Conservation (phyloP, 2,113 vertebrate genomes). For the Zingel zingel region DNA sequence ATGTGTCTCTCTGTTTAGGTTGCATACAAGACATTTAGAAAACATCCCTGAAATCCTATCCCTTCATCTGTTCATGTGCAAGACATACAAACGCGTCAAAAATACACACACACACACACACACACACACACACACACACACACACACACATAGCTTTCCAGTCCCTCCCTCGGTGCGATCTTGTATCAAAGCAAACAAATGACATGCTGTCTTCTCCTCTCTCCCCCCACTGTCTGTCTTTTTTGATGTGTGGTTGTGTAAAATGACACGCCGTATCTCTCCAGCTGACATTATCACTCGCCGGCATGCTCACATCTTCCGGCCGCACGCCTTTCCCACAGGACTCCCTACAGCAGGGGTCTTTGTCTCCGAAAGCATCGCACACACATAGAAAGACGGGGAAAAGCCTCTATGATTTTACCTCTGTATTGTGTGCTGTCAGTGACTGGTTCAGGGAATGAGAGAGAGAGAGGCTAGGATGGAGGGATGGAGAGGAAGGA, state of each 20-base stretch:
- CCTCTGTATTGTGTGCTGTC: slow-evolving; percentile 71
- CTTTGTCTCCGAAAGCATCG: slow-evolving; percentile 83
- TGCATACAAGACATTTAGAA: slow-evolving; percentile 36
- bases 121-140: slow-evolving; percentile 38
- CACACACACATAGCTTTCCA: slow-evolving; percentile 46
- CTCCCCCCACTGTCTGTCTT: slow-evolving; percentile 74
- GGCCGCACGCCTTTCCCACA: slow-evolving; percentile 85
- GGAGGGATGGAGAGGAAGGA: slow-evolving; percentile 54
- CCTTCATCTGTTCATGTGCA: slow-evolving; percentile 40
- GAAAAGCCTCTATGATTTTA: slow-evolving; percentile 66
- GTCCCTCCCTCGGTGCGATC: slow-evolving; percentile 80
- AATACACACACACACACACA: slow-evolving; percentile 21
- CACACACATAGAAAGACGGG: slow-evolving; percentile 38
- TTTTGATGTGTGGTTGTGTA: slow-evolving; percentile 85
- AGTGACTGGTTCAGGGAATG: slow-evolving; percentile 56
- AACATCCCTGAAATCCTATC: slow-evolving; percentile 48
- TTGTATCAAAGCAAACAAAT: slow-evolving; percentile 90
- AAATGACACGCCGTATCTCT: slow-evolving; percentile 88
- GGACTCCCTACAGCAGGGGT: slow-evolving; percentile 83
- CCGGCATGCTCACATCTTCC: slow-evolving; percentile 84
- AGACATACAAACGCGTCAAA: slow-evolving; percentile 49
- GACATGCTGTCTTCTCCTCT: slow-evolving; percentile 82
- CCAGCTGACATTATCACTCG: slow-evolving; percentile 88
- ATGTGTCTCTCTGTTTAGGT: slow-evolving; percentile 29
- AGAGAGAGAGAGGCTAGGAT: slow-evolving; percentile 26